Conservation (phyloP, 2,113 vertebrate genomes). For the Pyrgilauda ruficollis region DNA sequence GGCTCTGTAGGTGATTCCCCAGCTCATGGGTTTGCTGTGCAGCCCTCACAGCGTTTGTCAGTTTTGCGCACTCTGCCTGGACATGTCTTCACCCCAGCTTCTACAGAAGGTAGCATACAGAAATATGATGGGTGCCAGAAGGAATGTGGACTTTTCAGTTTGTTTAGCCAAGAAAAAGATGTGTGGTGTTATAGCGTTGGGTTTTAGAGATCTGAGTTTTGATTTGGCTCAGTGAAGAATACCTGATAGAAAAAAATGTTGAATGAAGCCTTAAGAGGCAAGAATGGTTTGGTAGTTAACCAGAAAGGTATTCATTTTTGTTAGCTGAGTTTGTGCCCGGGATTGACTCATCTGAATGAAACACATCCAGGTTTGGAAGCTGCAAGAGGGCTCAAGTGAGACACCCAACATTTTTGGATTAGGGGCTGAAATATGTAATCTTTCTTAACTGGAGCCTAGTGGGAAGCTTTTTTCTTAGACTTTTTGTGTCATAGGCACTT, state of each 20-base stretch:
- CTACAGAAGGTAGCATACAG: not conserved
- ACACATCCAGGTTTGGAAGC: not conserved
- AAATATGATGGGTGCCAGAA: not conserved
- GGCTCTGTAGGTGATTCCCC: not conserved
- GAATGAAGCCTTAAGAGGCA: not conserved
- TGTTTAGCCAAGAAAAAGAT: not conserved
- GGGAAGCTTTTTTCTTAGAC: not conserved
- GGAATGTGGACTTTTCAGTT: not conserved
- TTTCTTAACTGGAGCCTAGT: not conserved
- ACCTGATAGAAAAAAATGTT: not conserved
- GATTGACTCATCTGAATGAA: not conserved
- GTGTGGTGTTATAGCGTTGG: not conserved
- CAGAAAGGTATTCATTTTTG: not conserved
- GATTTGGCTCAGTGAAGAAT: not conserved
- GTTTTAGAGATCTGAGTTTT: not conserved
- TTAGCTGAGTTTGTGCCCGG: fast-evolving
- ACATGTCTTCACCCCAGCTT: not conserved
- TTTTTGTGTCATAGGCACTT: not conserved
- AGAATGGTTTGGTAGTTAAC: not conserved
- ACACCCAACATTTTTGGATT: not conserved
- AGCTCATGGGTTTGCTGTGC: fast-evolving
- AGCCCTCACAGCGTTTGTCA: not conserved
- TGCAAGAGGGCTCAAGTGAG: not conserved
- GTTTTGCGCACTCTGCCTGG: fast-evolving
- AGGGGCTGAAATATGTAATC: not conserved